A percentile compares a stretch with the other conserved stretches of the same genome.
These are phyloP conservation scores for Pterocles gutturalis DNA, from an alignment of 2,113 vertebrate genomes.

Conservation along the genomic window DNA sequence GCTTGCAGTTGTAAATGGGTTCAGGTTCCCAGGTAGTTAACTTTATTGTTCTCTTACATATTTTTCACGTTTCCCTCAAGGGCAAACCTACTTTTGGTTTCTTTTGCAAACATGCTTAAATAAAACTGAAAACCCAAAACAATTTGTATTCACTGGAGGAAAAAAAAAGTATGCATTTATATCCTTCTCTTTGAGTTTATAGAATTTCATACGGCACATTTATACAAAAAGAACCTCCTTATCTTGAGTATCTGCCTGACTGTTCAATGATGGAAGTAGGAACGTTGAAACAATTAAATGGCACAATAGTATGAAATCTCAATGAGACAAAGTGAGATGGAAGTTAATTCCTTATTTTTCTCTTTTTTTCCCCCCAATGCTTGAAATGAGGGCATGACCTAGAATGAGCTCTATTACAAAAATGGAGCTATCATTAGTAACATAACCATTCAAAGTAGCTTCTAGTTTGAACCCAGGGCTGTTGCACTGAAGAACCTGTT, in stretches of 20 bases:
- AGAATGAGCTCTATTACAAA: conserved; percentile 53
- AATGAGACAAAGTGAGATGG: conserved; percentile 25
- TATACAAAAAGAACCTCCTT: neutral
- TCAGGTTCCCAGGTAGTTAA: conserved; percentile 46
- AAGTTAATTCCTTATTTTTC: conserved; percentile 43
- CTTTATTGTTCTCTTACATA: conserved; percentile 9
- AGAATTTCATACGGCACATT: neutral
- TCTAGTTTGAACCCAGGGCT: conserved; percentile 67
- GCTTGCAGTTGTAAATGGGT: conserved; percentile 29
- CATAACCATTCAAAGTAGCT: conserved; percentile 60
- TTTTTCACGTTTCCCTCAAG: neutral
- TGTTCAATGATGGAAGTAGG: neutral
- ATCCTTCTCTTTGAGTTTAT: neutral
- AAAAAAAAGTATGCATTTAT: neutral
- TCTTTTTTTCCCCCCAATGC: neutral
- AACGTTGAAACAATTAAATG: conserved; percentile 70
- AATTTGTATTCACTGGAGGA: neutral
- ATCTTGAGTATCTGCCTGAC: neutral
- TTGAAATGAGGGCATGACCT: conserved; percentile 65
- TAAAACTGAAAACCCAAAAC: conserved; percentile 4
- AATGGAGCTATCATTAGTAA: conserved; percentile 68
- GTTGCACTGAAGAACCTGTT: conserved; percentile 59
- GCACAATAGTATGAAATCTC: neutral
- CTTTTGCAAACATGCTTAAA: conserved; percentile 13
- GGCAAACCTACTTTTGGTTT: neutral